phyloP scores from a whole-genome alignment of 2,888 invertebrate species.

The Caenorhabditis sulstoni region DNA sequence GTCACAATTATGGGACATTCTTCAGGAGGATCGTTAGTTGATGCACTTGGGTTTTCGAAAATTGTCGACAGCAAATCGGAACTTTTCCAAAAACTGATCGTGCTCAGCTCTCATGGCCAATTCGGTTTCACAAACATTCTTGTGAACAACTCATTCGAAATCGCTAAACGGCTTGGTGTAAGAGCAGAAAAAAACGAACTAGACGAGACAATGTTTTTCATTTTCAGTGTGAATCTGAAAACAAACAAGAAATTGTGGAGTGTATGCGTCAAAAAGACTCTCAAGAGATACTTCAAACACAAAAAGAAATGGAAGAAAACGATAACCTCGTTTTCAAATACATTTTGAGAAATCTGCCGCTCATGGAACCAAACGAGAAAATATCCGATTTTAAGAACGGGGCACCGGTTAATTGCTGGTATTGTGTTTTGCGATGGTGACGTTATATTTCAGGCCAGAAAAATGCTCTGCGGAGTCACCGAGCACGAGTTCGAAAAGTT shows the following conservation, averaged over 20 bases:
- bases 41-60: conserved; percentile 23
- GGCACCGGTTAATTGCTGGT: not conserved
- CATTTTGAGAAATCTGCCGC: conserved; percentile 3
- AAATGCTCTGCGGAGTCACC: conserved; percentile 24
- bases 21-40: conserved; percentile 30
- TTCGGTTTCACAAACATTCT: conserved; percentile 8
- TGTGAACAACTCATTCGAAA: conserved; percentile 9
- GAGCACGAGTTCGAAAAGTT: conserved; percentile 24
- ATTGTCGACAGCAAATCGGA: conserved; percentile 24
- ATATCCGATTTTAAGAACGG: conserved; percentile 8
- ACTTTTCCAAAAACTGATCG: conserved; percentile 39
- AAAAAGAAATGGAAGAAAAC: conserved; percentile 17
- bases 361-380: conserved; percentile 2
- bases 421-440: not conserved
- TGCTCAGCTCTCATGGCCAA: conserved; percentile 18
- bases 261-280: conserved; percentile 9
- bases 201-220: not conserved
- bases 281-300: not conserved
- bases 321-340: conserved; percentile 6
- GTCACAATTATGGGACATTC: conserved; percentile 52
- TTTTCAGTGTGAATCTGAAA: not conserved
- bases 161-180: conserved; percentile 9
- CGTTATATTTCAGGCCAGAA: conserved; percentile 7
- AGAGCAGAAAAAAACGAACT: not conserved
- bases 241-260: not conserved